These are phyloP conservation scores for Takifugu rubripes DNA, from an alignment of 2,797 vertebrate genomes.

Conservation along the genomic window DNA sequence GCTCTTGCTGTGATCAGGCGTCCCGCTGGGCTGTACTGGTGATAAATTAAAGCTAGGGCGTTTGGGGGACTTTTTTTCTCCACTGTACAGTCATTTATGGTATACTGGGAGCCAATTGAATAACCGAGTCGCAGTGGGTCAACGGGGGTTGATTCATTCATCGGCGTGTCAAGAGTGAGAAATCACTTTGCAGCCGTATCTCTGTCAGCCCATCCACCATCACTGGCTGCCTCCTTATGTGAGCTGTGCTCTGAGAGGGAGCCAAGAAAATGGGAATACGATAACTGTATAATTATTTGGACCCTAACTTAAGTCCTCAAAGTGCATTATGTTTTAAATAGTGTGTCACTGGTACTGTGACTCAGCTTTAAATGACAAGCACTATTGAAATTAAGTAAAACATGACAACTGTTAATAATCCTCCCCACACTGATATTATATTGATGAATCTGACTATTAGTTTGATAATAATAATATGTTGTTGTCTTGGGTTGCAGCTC, in stretches of 20 bases:
- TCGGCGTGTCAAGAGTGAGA: slow-evolving; percentile 31
- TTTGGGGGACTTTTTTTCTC: not conserved
- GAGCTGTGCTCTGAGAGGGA: slow-evolving; percentile 22
- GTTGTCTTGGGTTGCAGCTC: no score
- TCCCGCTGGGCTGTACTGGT: slow-evolving; percentile 11
- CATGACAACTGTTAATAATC: no score
- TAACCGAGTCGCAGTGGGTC: slow-evolving; percentile 36
- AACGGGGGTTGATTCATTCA: slow-evolving; percentile 34
- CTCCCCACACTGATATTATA: no score
- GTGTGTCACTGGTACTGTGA: no score
- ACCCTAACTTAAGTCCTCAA: slow-evolving; percentile 18
- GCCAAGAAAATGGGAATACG: slow-evolving; percentile 21
- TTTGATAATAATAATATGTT: no score
- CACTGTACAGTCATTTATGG: slow-evolving; percentile 13
- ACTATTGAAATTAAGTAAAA: no score
- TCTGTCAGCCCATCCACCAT: slow-evolving; percentile 32
- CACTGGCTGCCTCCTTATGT: slow-evolving; percentile 31
- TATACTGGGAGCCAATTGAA: slow-evolving; percentile 36
- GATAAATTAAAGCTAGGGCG: slow-evolving; percentile 30
- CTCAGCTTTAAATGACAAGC: no score
- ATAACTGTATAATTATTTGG: slow-evolving; percentile 9
- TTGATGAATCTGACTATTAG: no score
- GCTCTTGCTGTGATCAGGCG: slow-evolving; percentile 7
- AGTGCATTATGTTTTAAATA: not conserved
- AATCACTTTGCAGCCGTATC: slow-evolving; percentile 42